These are phyloP conservation scores for Lithophane ornitopus DNA, from an alignment of 2,888 invertebrate genomes.

Conservation along the genomic window DNA sequence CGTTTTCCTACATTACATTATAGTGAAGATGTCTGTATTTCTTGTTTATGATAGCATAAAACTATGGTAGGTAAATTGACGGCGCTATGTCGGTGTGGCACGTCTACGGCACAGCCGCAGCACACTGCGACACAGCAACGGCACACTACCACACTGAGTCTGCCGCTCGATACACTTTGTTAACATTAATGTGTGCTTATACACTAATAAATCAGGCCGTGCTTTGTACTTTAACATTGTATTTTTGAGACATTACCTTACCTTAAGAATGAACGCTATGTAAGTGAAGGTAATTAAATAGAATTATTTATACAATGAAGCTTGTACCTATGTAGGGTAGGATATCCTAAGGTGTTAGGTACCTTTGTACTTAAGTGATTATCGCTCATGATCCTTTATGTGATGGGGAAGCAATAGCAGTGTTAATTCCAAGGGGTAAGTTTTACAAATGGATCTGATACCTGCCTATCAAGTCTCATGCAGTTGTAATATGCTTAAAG, in stretches of 20 bases:
- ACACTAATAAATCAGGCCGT: slow-evolving; percentile 64
- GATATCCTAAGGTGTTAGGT: slow-evolving; percentile 23
- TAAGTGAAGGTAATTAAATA: slow-evolving; percentile 43
- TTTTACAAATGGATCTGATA: slow-evolving; percentile 56
- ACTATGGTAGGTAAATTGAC: slow-evolving; percentile 85
- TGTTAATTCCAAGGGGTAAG: slow-evolving; percentile 55
- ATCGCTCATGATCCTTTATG: slow-evolving; percentile 53
- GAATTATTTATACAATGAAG: slow-evolving; percentile 48
- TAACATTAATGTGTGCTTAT: slow-evolving; percentile 67
- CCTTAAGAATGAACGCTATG: slow-evolving; percentile 41
- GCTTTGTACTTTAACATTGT: slow-evolving; percentile 60
- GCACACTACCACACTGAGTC: slow-evolving; percentile 56
- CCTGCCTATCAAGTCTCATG: slow-evolving; percentile 3
- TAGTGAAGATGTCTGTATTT: slow-evolving; percentile 86
- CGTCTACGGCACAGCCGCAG: slow-evolving; percentile 71
- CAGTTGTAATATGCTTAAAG: background rate
- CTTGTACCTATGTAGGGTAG: slow-evolving; percentile 39
- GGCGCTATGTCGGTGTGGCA: slow-evolving; percentile 78
- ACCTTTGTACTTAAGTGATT: slow-evolving; percentile 57
- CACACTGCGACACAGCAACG: slow-evolving; percentile 61
- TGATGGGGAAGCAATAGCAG: slow-evolving; percentile 60
- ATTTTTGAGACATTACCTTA: slow-evolving; percentile 52
- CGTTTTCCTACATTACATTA: slow-evolving; percentile 82
- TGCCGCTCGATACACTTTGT: slow-evolving; percentile 71
- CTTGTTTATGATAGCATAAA: slow-evolving; percentile 87